Percentiles rank a stretch among this genome's conserved stretches.
Conservation (phyloP, 2,113 vertebrate genomes). For the Chaetodon auriga region DNA sequence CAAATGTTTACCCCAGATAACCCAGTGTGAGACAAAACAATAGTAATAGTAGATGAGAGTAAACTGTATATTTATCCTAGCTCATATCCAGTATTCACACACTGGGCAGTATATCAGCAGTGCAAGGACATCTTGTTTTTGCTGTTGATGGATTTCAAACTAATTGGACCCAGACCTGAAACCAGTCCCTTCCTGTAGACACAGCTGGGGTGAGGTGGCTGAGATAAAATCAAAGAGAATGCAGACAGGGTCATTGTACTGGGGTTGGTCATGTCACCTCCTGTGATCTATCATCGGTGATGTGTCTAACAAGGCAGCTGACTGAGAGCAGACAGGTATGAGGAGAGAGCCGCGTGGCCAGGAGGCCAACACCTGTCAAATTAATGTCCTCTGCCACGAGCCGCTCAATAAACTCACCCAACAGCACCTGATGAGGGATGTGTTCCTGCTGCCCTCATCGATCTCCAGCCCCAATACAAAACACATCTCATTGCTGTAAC, state of each 20-base stretch:
- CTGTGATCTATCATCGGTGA: slow-evolving; percentile 26
- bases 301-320: slow-evolving; percentile 51
- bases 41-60: too few relatives aligned
- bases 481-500: slow-evolving; percentile 30
- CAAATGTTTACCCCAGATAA: too few relatives aligned
- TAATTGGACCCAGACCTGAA: not conserved
- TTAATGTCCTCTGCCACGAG: slow-evolving; percentile 38
- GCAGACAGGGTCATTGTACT: slow-evolving; percentile 7
- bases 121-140: not conserved
- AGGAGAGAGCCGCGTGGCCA: slow-evolving; percentile 30
- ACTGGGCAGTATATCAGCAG: not conserved
- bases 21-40: too few relatives aligned
- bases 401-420: slow-evolving; percentile 57
- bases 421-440: slow-evolving; percentile 56
- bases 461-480: slow-evolving; percentile 29
- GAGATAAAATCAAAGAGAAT: not conserved
- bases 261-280: slow-evolving; percentile 14
- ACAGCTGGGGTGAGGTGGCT: not conserved
- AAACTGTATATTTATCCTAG: too few relatives aligned
- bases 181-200: not conserved
- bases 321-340: slow-evolving; percentile 39
- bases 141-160: not conserved
- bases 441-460: slow-evolving; percentile 40
- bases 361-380: slow-evolving; percentile 58
- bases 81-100: too few relatives aligned